Evolutionary conservation across 2,113 vertebrate genomes (phyloP).

Genomic region (Pangasianodon gigas): DNA sequence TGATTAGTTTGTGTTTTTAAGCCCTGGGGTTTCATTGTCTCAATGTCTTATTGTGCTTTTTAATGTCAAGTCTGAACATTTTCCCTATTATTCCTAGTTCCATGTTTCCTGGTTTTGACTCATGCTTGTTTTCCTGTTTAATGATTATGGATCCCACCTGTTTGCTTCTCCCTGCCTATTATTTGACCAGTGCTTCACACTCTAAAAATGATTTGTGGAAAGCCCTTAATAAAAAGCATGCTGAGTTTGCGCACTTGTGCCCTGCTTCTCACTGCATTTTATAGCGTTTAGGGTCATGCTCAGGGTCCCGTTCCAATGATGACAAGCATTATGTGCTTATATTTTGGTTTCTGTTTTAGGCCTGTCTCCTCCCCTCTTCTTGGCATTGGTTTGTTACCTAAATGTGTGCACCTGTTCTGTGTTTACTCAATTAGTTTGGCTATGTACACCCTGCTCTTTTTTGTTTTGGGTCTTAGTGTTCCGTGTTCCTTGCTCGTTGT

Average conservation of each 20-base stretch:
- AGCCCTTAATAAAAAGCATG: too few species aligned
- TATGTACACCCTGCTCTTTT: background rate
- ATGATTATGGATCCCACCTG: background rate
- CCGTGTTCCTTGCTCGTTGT: background rate
- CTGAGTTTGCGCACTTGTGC: too few species aligned
- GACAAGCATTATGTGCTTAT: background rate
- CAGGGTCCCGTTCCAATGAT: background rate
- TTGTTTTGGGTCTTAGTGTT: background rate
- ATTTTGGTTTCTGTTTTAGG: background rate
- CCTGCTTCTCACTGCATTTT: too few species aligned
- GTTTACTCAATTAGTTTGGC: background rate
- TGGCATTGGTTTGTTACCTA: background rate
- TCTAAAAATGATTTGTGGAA: too few species aligned
- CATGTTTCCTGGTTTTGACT: background rate
- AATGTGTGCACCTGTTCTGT: background rate
- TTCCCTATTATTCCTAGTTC: background rate
- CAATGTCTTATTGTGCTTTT: background rate
- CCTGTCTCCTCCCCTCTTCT: background rate
- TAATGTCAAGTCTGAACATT: background rate
- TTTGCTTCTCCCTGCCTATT: background rate
- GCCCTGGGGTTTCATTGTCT: background rate
- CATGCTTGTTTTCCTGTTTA: background rate
- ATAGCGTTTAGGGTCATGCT: too few species aligned
- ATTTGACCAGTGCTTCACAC: too few species aligned
- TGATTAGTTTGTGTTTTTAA: background rate